phyloP scores from a whole-genome alignment of 2,113 vertebrate genomes.

The Phyllostomus hastatus region DNA sequence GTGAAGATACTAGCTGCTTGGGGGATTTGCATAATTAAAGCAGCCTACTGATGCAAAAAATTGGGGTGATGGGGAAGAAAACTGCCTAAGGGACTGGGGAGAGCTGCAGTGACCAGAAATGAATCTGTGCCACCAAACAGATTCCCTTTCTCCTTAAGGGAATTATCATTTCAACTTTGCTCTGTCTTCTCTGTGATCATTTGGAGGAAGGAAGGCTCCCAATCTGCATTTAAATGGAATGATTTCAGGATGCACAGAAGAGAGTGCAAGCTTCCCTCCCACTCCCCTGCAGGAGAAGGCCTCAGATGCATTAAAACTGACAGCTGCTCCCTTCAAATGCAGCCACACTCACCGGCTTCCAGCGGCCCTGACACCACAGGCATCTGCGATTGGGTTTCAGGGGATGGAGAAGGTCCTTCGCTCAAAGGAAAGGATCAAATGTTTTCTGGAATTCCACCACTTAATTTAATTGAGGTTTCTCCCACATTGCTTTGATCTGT shows the following conservation, averaged over 20 bases:
- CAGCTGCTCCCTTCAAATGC: background rate
- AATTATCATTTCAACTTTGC: constrained; percentile 67
- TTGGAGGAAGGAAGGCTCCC: constrained; percentile 35
- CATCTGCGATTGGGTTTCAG: background rate
- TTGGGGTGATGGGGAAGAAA: background rate
- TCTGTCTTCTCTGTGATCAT: constrained; percentile 46
- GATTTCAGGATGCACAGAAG: constrained; percentile 35
- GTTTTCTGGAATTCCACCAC: background rate
- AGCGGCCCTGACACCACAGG: background rate
- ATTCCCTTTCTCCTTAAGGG: constrained; percentile 48
- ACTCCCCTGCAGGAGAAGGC: background rate
- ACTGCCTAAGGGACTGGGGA: background rate
- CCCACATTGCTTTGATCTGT: constrained; percentile 8
- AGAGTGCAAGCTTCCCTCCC: background rate
- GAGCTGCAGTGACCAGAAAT: background rate
- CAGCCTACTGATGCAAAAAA: background rate
- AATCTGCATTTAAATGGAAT: constrained; percentile 73
- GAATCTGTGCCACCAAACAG: background rate
- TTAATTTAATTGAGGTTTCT: background rate
- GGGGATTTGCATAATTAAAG: constrained; percentile 2
- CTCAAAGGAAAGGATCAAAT: background rate
- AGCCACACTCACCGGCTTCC: background rate
- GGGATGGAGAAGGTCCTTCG: background rate
- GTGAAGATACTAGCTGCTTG: background rate
- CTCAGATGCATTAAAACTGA: constrained; percentile 14